Evolutionary conservation across 2,888 invertebrate species (phyloP).

Genomic region (Rutpela maculata): DNA sequence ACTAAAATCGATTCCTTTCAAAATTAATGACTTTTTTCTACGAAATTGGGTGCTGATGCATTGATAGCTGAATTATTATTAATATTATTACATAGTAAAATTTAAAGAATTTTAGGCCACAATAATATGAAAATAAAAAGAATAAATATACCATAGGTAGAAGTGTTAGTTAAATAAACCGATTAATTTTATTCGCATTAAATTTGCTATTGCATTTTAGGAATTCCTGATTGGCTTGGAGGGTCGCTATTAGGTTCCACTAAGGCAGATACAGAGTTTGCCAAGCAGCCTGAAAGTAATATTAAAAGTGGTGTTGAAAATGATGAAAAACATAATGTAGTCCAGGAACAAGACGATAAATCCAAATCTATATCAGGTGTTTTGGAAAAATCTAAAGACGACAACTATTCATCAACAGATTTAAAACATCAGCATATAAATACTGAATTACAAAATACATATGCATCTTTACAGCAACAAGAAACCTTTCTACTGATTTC

Average conservation of each 20-base stretch:
- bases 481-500: constrained; percentile 80
- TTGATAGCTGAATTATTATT: too few relatives aligned
- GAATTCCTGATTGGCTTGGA: constrained; percentile 69
- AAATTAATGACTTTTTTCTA: too few relatives aligned
- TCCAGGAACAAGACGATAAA: not conserved
- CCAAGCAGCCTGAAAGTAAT: constrained; percentile 52
- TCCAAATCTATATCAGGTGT: not conserved
- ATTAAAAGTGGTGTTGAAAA: constrained; percentile 20
- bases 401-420: constrained; percentile 2
- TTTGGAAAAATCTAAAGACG: not conserved
- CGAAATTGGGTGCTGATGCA: too few relatives aligned
- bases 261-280: constrained; percentile 53
- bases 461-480: constrained; percentile 78
- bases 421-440: constrained; percentile 52
- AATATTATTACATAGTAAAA: too few relatives aligned
- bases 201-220: constrained; percentile 48
- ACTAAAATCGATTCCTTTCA: too few relatives aligned
- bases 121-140: too few relatives aligned
- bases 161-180: too few relatives aligned
- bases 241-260: constrained; percentile 47
- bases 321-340: constrained; percentile 10
- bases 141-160: too few relatives aligned
- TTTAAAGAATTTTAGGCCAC: too few relatives aligned
- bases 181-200: too few relatives aligned
- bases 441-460: constrained; percentile 73